Evolutionary conservation across 2,888 invertebrate genomes (phyloP).

Genomic region (Coremacera marginata): DNA sequence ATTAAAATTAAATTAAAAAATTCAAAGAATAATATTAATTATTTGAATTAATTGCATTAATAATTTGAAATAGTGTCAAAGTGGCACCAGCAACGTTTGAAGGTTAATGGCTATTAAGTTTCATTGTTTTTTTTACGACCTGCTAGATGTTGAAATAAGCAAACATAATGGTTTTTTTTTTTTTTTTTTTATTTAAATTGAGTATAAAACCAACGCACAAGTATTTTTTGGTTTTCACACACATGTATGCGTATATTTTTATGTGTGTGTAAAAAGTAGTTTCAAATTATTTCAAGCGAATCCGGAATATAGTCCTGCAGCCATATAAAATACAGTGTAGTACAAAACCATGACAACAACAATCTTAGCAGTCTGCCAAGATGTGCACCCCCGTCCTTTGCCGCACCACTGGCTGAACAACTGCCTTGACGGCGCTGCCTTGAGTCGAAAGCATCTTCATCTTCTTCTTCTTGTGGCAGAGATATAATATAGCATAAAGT

Average conservation of each 20-base stretch:
- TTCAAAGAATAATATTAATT: too few species aligned
- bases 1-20: too few species aligned
- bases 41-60: too few species aligned
- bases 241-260: background rate
- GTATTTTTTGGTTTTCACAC: background rate
- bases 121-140: too few species aligned
- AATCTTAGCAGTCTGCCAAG: background rate
- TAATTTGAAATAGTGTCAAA: too few species aligned
- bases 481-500: background rate
- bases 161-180: too few species aligned
- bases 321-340: background rate
- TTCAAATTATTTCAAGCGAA: background rate
- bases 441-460: background rate
- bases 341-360: slow-evolving; percentile 2
- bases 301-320: background rate
- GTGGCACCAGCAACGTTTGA: too few species aligned
- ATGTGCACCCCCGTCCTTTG: background rate
- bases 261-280: slow-evolving; percentile 3
- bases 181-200: background rate
- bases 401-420: background rate
- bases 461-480: background rate
- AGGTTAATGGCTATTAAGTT: too few species aligned
- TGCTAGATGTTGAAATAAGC: too few species aligned
- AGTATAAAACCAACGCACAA: slow-evolving; percentile 8
- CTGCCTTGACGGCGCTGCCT: slow-evolving; percentile 20